Percentiles rank a stretch among this genome's conserved stretches.
Evolutionary conservation across 2,888 invertebrate genomes (phyloP).

Genomic region (Nomada hirtipes): DNA sequence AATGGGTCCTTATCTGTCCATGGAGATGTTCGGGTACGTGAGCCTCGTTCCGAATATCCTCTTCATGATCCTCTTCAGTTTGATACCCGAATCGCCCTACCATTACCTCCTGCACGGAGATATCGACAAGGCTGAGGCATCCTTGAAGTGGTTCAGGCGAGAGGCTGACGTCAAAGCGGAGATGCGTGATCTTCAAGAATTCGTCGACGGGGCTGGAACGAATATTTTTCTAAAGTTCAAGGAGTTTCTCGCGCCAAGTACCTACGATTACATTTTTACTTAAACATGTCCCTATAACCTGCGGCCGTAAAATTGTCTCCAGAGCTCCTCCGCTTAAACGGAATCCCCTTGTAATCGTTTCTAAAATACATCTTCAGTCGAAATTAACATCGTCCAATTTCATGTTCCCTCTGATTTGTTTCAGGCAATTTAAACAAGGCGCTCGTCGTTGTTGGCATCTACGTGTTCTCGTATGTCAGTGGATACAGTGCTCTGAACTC

Average conservation of each 20-base stretch:
- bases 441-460: constrained; percentile 83
- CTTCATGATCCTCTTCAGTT: constrained; percentile 77
- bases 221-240: constrained; percentile 68
- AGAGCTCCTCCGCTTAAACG: too few species aligned
- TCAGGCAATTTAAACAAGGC: constrained; percentile 83
- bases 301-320: background rate
- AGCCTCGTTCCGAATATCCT: constrained; percentile 75
- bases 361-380: background rate
- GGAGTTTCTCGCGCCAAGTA: constrained; percentile 75
- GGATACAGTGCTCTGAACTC: constrained; percentile 84
- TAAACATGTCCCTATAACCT: background rate
- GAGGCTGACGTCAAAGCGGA: constrained; percentile 77
- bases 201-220: constrained; percentile 75
- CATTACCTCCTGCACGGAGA: constrained; percentile 76
- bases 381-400: background rate
- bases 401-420: constrained; percentile 18
- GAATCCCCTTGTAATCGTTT: background rate
- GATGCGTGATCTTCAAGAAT: constrained; percentile 77
- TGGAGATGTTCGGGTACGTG: constrained; percentile 78
- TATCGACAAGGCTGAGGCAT: constrained; percentile 76
- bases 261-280: constrained; percentile 19
- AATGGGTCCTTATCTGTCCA: constrained; percentile 81
- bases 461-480: constrained; percentile 85
- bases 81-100: constrained; percentile 82
- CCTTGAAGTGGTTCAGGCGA: constrained; percentile 80